Evolutionary conservation across 2,113 vertebrate genomes (phyloP).

Genomic region (Strix aluco): DNA sequence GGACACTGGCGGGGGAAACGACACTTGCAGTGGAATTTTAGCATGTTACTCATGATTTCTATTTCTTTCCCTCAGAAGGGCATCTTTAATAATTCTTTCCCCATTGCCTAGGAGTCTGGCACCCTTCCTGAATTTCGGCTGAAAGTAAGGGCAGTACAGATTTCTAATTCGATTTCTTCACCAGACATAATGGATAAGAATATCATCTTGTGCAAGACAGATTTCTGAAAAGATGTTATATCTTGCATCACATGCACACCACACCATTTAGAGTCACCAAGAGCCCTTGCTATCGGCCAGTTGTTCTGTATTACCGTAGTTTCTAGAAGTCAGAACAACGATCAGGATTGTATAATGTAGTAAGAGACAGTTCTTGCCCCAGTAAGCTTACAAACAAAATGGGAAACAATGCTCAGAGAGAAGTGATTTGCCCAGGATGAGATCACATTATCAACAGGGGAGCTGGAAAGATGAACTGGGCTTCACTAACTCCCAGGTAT

Average conservation of each 20-base stretch:
- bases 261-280: neutral
- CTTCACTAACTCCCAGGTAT: neutral
- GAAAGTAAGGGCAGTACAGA: neutral
- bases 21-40: constrained; percentile 52
- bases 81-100: constrained; percentile 31
- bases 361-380: neutral
- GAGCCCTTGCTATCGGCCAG: neutral
- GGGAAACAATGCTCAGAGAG: neutral
- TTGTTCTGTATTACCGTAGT: neutral
- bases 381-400: neutral
- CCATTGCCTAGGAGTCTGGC: neutral
- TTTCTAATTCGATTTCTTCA: constrained; percentile 24
- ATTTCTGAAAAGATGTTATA: neutral
- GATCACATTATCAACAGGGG: neutral
- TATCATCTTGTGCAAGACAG: neutral
- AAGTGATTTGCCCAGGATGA: neutral
- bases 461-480: neutral
- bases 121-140: constrained; percentile 1
- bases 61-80: constrained; percentile 4
- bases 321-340: neutral
- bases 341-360: neutral
- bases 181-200: neutral
- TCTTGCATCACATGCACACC: neutral
- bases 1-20: neutral
- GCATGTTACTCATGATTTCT: constrained; percentile 27